These are phyloP conservation scores for Hypomecis atomaria DNA, from an alignment of 2,888 invertebrate species.

Conservation along the genomic window DNA sequence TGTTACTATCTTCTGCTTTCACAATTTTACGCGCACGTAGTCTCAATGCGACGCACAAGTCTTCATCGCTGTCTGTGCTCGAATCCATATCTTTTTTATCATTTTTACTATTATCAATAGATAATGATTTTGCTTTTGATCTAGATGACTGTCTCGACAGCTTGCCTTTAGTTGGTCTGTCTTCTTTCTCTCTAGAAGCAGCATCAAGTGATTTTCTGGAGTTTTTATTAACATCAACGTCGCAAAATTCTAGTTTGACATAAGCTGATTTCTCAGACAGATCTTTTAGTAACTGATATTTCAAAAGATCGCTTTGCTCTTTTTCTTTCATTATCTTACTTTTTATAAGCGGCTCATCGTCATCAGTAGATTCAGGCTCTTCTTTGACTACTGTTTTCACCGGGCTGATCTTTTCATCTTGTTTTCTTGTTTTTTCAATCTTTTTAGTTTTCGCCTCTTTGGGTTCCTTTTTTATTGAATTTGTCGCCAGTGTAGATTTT, in stretches of 20 bases:
- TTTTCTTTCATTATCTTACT: conserved; percentile 76
- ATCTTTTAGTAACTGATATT: conserved; percentile 75
- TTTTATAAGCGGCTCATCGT: conserved; percentile 75
- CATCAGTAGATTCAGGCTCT: conserved; percentile 74
- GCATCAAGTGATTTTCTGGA: conserved; percentile 70
- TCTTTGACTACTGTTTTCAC: conserved; percentile 64
- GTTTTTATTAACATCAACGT: conserved; percentile 74
- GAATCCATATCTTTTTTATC: conserved; percentile 63
- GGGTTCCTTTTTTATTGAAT: conserved; percentile 54
- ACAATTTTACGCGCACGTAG: conserved; percentile 76
- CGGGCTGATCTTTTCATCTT: conserved; percentile 42
- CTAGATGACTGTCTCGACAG: conserved; percentile 57
- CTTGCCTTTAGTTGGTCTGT: conserved; percentile 65
- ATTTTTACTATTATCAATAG: conserved; percentile 65
- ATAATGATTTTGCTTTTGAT: conserved; percentile 64
- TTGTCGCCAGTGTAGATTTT: conserved; percentile 47
- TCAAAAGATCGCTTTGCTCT: conserved; percentile 66
- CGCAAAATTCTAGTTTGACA: conserved; percentile 79
- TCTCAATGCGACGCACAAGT: conserved; percentile 73
- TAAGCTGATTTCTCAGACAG: conserved; percentile 79
- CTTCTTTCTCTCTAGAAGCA: conserved; percentile 63
- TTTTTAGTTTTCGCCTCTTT: conserved; percentile 50
- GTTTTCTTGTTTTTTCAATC: conserved; percentile 23
- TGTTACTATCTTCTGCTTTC: conserved; percentile 72
- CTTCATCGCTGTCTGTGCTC: conserved; percentile 75